Evolutionary conservation across 2,888 invertebrate species (phyloP), one percentile per base, ranked within the genome.

Genomic region (Abscondita cerata): DNA sequence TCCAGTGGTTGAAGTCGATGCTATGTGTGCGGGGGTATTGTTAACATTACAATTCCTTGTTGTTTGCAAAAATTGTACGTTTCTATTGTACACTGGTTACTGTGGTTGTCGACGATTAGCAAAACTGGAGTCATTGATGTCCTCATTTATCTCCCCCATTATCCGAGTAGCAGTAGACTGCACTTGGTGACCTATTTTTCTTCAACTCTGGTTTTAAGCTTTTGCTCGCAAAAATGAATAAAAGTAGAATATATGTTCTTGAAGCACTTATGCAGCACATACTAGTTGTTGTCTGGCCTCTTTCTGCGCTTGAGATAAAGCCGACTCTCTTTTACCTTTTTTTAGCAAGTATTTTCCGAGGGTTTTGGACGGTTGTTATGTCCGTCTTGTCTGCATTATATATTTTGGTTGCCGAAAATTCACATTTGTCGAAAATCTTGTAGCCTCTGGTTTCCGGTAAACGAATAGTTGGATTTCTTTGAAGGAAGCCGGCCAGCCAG

Each of bases 281-380:
- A n/a, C 80, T 15, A 1, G 81, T 82, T 1, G 81, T 76, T 44
- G 76, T 73, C 59, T 70, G 68, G 73, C 79, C 80, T 69, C 77
- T 71, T 64, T 80, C 79, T 68, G 77, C 71, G 64, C 77, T 79
- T 33, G 80, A 79, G 1, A 79, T 71, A 1, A 76, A 74, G 12
- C 81, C 80, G 0, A 82, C 77, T 58, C 76, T 73, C 56, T 76
- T 80, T 64, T 77, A 75, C 53, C 77, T 80, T 72, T 76, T 80
- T 46, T 70, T 51, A 41, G 77, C 77, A 34, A 79, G 55, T 9
- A 81, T 72, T 74, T 76, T 36, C 11, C 2, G 6, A 12, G 36
- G 36, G 11, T 36, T 36, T 36, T 36, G 36, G 3, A 36, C 36
- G 11, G 11, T 36, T 6, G 36, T 36, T 36, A 36, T 36, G 2